A percentile compares a stretch with the other conserved stretches of the same genome.
Conservation (phyloP, 1,140 invertebrate genomes). For the Ostrea edulis region DNA sequence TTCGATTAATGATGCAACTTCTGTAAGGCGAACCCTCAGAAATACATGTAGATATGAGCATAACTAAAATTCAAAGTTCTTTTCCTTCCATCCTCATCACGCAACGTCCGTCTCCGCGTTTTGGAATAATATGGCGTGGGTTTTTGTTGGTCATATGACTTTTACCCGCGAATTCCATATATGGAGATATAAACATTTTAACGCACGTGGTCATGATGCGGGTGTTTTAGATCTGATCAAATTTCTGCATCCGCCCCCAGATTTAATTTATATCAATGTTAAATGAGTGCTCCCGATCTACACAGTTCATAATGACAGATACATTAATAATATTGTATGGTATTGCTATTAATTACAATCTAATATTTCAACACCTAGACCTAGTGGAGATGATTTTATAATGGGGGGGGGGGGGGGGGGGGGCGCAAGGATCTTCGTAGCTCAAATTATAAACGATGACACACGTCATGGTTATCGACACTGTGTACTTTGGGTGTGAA, state of each 20-base stretch:
- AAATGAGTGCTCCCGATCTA: neutral
- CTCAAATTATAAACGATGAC: neutral
- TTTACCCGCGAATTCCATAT: conserved; percentile 1
- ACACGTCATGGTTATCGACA: neutral
- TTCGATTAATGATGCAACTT: neutral
- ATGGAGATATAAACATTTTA: neutral
- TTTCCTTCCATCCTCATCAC: neutral
- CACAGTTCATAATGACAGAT: neutral
- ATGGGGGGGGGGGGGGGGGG: too few relatives aligned
- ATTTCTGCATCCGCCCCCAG: neutral
- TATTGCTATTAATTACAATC: neutral
- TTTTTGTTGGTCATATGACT: conserved; percentile 1
- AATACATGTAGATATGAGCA: neutral
- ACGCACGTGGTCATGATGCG: neutral
- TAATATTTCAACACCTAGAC: neutral
- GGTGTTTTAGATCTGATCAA: neutral
- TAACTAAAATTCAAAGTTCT: neutral
- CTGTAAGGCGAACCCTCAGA: neutral
- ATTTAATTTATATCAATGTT: neutral
- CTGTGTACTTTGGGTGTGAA: neutral
- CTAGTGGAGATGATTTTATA: neutral
- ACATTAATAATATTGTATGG: neutral
- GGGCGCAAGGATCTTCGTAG: neutral
- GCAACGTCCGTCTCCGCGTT: too few relatives aligned
- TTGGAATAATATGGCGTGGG: neutral